phyloP scores from a whole-genome alignment of 2,113 vertebrate species.

The Dendropsophus ebraccatus region DNA sequence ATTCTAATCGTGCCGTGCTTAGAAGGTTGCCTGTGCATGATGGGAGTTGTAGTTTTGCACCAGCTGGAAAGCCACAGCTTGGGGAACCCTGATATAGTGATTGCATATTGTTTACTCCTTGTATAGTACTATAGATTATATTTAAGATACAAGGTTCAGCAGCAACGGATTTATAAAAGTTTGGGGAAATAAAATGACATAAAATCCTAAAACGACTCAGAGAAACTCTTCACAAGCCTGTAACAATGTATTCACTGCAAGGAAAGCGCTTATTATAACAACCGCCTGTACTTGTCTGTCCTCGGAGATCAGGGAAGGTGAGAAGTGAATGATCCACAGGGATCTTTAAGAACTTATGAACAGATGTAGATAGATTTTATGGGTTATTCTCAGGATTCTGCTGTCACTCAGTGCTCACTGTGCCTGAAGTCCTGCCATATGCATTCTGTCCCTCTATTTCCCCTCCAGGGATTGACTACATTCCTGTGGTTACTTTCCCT shows the following conservation, averaged over 20 bases:
- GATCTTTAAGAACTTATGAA: neutral
- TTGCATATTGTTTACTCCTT: neutral
- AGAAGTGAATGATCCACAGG: conserved; percentile 9
- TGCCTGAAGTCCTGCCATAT: conserved; percentile 7
- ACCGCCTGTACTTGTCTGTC: neutral
- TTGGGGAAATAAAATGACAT: neutral
- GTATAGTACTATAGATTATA: neutral
- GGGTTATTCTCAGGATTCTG: neutral
- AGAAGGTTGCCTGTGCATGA: too few relatives aligned
- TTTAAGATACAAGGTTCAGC: neutral
- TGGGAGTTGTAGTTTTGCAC: too few relatives aligned
- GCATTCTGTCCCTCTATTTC: conserved; percentile 11
- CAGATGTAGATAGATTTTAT: conserved; percentile 3
- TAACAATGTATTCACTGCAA: neutral
- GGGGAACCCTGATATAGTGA: too few relatives aligned
- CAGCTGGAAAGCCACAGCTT: too few relatives aligned
- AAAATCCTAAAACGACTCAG: neutral
- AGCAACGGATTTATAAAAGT: neutral
- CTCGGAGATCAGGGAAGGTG: neutral
- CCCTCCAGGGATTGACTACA: conserved; percentile 35
- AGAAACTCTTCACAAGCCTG: neutral
- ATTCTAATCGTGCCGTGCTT: too few relatives aligned
- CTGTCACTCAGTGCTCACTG: conserved; percentile 8
- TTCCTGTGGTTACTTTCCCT: conserved; percentile 45
- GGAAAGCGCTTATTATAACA: neutral